Evolutionary conservation across 2,888 invertebrate genomes (phyloP).

Genomic region (Acutogordius australiensis): DNA sequence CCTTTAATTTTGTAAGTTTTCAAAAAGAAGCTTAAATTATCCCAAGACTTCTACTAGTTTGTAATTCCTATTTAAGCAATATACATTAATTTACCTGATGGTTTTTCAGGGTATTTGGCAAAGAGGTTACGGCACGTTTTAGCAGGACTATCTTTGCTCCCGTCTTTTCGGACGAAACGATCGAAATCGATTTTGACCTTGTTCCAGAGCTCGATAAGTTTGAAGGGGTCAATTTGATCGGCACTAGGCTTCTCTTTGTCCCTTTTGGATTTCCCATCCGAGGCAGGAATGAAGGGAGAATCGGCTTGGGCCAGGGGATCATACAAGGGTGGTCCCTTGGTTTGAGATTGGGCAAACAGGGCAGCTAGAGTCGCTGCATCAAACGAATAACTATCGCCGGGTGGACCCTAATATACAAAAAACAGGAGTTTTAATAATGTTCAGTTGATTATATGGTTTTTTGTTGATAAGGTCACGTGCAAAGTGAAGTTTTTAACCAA

Average conservation of each 20-base stretch:
- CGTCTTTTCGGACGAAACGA: background rate
- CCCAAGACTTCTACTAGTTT: no score
- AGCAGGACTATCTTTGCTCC: constrained; percentile 5
- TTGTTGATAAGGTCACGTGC: no score
- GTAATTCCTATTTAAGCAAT: no score
- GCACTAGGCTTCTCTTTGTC: background rate
- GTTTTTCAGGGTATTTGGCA: background rate
- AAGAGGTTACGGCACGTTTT: background rate
- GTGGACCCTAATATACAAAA: constrained; percentile 10
- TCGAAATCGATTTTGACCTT: constrained; percentile 8
- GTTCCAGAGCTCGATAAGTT: constrained; percentile 3
- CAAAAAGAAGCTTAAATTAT: no score
- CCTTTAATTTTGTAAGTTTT: no score
- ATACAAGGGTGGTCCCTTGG: background rate
- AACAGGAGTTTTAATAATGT: no score
- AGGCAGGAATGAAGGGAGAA: background rate
- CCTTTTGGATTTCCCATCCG: background rate
- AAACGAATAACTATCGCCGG: background rate
- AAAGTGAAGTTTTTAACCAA: no score
- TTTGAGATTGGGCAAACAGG: constrained; percentile 3
- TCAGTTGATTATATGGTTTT: no score
- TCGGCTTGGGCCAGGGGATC: background rate
- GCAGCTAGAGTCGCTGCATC: constrained; percentile 4
- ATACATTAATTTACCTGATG: background rate
- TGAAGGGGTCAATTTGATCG: constrained; percentile 4